Base-by-base conservation (phyloP, 2,797 vertebrate genomes). In the Sebastes jordani region DNA sequence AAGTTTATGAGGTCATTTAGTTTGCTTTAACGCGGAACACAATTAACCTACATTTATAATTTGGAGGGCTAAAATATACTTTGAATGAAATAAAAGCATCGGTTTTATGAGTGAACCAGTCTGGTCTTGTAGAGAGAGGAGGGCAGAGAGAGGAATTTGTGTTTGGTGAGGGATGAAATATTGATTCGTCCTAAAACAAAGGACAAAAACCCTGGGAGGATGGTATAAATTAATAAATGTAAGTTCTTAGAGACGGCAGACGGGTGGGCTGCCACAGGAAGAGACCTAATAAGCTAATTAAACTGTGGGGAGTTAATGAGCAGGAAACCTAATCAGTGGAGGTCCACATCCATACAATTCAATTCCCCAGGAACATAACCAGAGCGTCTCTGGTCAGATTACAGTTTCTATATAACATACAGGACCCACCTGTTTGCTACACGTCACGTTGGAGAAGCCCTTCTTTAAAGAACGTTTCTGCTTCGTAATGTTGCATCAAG, bases 1-100 rank as follows among this genome's bases (percentile, higher is more conserved):
- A 96, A 91, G 95, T 96, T 94, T 85, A 95, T 95, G 96, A 96
- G 96, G 96, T 96, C 92, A 94, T 96, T 96, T 95, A 95, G 94
- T 96, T 96, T 94, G 91, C 92, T 91, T 93, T 93, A 90, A 94
- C 88, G 92, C 82, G 46, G 84, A 92, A 92, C 87, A 92, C 92
- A 92, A 91, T 90, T 88, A 90, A 95, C 91, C 93, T 93, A 94
- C 91, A 84, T 93, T 90, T 91, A 88, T 81, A 89, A 83, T 90
- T 93, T 89, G 83, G 10, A 75, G 79, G 82, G 69, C 83, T 80
- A 82, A 89, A 88, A 82, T 76, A 65, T 27, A 71, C 73, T 74
- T 66, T 63, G 9, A 71, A 25, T 34, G 42, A 88, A 90, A 84
- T 62, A 72, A 86, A 90, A 90, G 81, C 84, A 66, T 87, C 2